A percentile compares a stretch with the other conserved stretches of the same genome.
Conservation (phyloP, 2,113 vertebrate genomes). For the Delphinus delphis region DNA sequence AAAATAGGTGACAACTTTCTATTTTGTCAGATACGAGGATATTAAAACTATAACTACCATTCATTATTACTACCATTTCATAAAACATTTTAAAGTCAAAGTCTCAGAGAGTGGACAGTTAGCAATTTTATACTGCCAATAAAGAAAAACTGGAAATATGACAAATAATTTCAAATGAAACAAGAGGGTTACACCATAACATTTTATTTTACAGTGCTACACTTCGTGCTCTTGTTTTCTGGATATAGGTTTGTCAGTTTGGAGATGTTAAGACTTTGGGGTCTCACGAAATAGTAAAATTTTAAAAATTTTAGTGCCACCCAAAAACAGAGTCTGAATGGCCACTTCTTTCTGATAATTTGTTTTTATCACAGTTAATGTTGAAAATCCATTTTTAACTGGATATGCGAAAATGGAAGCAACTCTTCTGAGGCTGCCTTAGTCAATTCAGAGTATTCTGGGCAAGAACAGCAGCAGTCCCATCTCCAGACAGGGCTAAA, state of each 20-base stretch:
- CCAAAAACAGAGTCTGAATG: background rate
- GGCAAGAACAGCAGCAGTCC: background rate
- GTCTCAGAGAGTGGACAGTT: background rate
- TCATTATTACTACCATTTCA: background rate
- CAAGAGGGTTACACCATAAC: background rate
- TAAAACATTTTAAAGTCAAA: conserved; percentile 39
- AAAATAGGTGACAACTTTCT: background rate
- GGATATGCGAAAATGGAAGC: background rate
- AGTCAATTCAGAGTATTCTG: background rate
- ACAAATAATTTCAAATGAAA: background rate
- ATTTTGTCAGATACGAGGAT: background rate
- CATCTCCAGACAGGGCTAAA: background rate
- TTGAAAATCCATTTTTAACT: background rate
- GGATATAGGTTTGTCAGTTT: background rate
- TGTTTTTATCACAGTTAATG: background rate
- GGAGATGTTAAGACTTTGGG: background rate
- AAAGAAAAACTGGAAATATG: background rate
- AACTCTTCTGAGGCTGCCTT: background rate
- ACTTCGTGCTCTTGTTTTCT: background rate
- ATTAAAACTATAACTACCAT: background rate
- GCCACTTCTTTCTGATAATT: background rate
- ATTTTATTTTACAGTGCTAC: background rate
- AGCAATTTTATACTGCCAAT: background rate
- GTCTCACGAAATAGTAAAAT: conserved; percentile 6
- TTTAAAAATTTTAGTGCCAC: background rate